These are phyloP conservation scores for Esperia sulphurella DNA, from an alignment of 2,888 invertebrate species.

Conservation along the genomic window DNA sequence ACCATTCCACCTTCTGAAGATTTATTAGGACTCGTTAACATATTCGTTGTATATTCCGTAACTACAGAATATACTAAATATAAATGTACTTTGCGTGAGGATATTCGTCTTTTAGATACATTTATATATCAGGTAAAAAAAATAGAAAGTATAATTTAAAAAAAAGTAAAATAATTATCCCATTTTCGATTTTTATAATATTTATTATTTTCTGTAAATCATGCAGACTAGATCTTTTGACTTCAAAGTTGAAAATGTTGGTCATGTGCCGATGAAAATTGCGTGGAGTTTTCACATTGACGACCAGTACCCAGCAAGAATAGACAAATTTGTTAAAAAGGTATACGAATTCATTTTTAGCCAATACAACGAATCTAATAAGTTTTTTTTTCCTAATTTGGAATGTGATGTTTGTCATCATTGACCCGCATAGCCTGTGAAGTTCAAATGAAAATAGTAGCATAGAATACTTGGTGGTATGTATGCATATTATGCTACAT, in stretches of 20 bases:
- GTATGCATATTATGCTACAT: too few species aligned
- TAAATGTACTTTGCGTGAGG: constrained; percentile 51
- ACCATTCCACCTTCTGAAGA: constrained; percentile 27
- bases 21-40: constrained; percentile 38
- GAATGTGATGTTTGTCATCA: too few species aligned
- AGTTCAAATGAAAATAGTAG: too few species aligned
- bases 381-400: too few species aligned
- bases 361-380: too few species aligned
- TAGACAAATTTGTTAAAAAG: constrained; percentile 35
- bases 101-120: constrained; percentile 71
- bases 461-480: too few species aligned
- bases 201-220: neutral
- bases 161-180: neutral
- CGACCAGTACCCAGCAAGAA: constrained; percentile 59
- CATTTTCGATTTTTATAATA: neutral
- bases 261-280: constrained; percentile 62
- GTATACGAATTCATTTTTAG: neutral
- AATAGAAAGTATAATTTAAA: too few species aligned
- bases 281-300: constrained; percentile 60
- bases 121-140: constrained; percentile 69
- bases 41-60: constrained; percentile 71
- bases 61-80: constrained; percentile 76
- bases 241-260: constrained; percentile 54
- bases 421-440: too few species aligned
- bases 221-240: constrained; percentile 49